Base-by-base conservation (phyloP, 2,888 invertebrate genomes). In the Neoascia interrupta region DNA sequence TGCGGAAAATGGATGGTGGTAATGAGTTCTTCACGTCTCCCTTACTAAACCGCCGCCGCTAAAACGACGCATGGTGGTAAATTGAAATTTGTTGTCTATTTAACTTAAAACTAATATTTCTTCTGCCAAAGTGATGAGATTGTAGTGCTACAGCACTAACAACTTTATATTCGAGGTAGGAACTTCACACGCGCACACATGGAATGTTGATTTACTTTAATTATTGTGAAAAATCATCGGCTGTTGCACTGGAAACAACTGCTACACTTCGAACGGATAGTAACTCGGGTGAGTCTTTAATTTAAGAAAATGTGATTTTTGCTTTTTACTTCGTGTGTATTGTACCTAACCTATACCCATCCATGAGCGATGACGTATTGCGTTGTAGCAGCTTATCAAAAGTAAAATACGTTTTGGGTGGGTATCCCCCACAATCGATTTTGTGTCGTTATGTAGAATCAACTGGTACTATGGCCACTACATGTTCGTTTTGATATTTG, bases 21-120 rank as follows among this genome's bases (percentile, higher is more conserved):
- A 58, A 58, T 66, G 54, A 36, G 23, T 8, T 58, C 41, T 34
- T 49, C 49, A 56, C 56, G 66, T 53, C 53, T 61, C 61, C 53
- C 39, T 61, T n/a, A n/a, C n/a, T n/a, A n/a, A n/a, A 28, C 28
- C 23, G 23, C 19, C 23, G 43, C 26, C 54, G 37, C 43, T 39
- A 18, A 54, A 61, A 15, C 49, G 41, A 34, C 66, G 21, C 31
- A 58, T 84, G 86, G 85, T 85, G 87, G 86, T 86, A 86, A 86
- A 84, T 86, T 84, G 79, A 82, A 61, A 73, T 68, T 82, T 82
- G 43, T 61, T 75, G 72, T 80, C 74, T 64, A 64, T 66, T 19
- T 39, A 63, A 60, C 28, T 43, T 31, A 53, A 75, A 79, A 73
- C 54, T 73, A 79, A 73, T 73, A 43, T 79, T 79, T 79, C 73